phyloP scores from a whole-genome alignment of 2,888 invertebrate genomes.

The Pristionchus exspectatus region DNA sequence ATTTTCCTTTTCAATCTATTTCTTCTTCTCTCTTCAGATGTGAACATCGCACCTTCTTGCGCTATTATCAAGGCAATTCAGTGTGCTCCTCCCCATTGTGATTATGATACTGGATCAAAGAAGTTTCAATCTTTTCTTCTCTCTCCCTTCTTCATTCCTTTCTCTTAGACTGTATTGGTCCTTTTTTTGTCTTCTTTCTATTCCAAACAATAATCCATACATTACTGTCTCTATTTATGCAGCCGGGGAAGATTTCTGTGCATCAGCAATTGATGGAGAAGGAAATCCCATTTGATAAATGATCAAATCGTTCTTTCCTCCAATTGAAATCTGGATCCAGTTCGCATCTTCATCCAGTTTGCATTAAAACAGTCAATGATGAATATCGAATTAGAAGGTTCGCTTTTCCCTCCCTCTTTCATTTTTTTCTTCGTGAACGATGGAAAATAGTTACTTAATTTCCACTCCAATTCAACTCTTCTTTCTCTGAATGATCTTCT shows the following conservation, averaged over 20 bases:
- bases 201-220: conserved; percentile 47
- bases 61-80: not conserved
- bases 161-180: not conserved
- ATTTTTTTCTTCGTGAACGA: not conserved
- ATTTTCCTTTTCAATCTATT: no score
- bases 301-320: conserved; percentile 26
- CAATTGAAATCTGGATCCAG: not conserved
- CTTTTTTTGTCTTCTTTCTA: conserved; percentile 32
- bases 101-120: not conserved
- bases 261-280: conserved; percentile 30
- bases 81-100: conserved; percentile 9
- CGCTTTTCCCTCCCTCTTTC: not conserved
- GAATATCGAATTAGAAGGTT: conserved; percentile 21
- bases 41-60: conserved; percentile 29
- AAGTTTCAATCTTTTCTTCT: not conserved
- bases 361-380: conserved; percentile 21
- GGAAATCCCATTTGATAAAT: no score
- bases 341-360: conserved; percentile 32
- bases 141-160: not conserved
- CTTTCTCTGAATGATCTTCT: no score
- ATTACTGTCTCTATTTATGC: not conserved
- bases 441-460: not conserved
- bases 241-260: conserved; percentile 47
- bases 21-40: not conserved
- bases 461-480: conserved; percentile 19